A percentile compares a stretch with the other conserved stretches of the same genome.
phyloP scores from a whole-genome alignment of 2,888 invertebrate species.

The Strigamia crassipes region DNA sequence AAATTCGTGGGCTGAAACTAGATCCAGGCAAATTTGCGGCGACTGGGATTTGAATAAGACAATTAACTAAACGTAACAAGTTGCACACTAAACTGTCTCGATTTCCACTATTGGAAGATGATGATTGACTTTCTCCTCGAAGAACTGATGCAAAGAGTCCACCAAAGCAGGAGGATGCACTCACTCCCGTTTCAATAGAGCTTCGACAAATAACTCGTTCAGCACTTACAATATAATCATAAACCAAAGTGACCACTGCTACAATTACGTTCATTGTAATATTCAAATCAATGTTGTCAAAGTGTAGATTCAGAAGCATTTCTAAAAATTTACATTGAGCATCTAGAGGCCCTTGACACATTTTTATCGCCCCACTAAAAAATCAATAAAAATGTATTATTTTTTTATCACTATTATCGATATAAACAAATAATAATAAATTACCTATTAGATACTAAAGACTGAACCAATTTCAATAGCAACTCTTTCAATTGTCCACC shows the following conservation, averaged over 20 bases:
- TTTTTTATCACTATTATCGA: background rate
- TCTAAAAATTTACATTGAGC: slow-evolving; percentile 74
- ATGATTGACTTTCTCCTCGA: slow-evolving; percentile 64
- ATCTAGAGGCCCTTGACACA: slow-evolving; percentile 67
- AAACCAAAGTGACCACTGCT: slow-evolving; percentile 64
- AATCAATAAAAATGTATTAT: slow-evolving; percentile 36
- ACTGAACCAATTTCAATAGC: slow-evolving; percentile 72
- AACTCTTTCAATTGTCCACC: slow-evolving; percentile 67
- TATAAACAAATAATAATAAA: background rate
- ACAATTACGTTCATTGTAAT: slow-evolving; percentile 75
- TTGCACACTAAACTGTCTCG: slow-evolving; percentile 57
- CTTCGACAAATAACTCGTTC: slow-evolving; percentile 57
- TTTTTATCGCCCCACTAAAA: slow-evolving; percentile 61
- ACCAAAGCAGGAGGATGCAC: slow-evolving; percentile 67
- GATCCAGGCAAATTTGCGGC: background rate
- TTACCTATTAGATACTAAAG: slow-evolving; percentile 72
- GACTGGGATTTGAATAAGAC: slow-evolving; percentile 55
- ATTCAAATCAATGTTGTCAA: slow-evolving; percentile 70
- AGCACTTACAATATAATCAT: slow-evolving; percentile 56
- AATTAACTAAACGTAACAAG: slow-evolving; percentile 56
- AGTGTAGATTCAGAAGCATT: slow-evolving; percentile 69
- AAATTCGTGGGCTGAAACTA: background rate
- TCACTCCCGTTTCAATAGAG: slow-evolving; percentile 60
- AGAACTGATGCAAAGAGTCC: slow-evolving; percentile 77
- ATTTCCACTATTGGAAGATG: slow-evolving; percentile 51